Evolutionary conservation across 2,888 invertebrate genomes (phyloP).

Genomic region (Trichogramma evanescens): DNA sequence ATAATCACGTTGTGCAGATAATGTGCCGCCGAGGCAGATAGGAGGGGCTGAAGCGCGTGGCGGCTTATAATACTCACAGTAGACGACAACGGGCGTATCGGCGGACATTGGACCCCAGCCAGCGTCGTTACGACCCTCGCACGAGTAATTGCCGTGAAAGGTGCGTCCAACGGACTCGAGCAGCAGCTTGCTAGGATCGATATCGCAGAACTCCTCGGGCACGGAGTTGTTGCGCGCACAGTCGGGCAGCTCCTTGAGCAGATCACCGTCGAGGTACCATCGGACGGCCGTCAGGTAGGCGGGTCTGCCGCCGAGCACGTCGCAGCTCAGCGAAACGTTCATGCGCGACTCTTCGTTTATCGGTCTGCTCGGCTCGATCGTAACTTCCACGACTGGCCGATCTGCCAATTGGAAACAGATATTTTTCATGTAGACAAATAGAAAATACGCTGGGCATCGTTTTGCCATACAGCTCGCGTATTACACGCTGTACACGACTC

Average conservation of each 20-base stretch:
- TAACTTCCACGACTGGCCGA: conserved; percentile 70
- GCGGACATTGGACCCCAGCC: conserved; percentile 80
- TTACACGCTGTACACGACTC: conserved; percentile 1
- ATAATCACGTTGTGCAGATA: too few species aligned
- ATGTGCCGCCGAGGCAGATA: too few species aligned
- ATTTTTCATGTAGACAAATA: too few species aligned
- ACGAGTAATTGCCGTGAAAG: conserved; percentile 91
- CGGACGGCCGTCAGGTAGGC: conserved; percentile 65
- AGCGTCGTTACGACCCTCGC: conserved; percentile 80
- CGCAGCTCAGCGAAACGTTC: conserved; percentile 77
- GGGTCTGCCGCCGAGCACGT: conserved; percentile 75
- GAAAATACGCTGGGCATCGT: too few species aligned
- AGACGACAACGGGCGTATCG: conserved; percentile 71
- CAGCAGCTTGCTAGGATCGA: conserved; percentile 78
- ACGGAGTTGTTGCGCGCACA: conserved; percentile 53
- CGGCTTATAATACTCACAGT: conserved; percentile 56
- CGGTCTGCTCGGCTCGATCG: conserved; percentile 69
- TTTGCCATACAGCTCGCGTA: background rate
- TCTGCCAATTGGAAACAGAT: conserved; percentile 49
- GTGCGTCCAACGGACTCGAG: conserved; percentile 79
- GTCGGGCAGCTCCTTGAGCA: conserved; percentile 79
- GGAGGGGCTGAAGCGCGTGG: too few species aligned
- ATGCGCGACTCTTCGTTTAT: conserved; percentile 70
- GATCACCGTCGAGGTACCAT: conserved; percentile 79
- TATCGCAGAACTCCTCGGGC: conserved; percentile 61